Percentiles rank a stretch among this genome's conserved stretches.
Evolutionary conservation across 2,113 vertebrate species (phyloP).

Genomic region (Alouatta palliata): DNA sequence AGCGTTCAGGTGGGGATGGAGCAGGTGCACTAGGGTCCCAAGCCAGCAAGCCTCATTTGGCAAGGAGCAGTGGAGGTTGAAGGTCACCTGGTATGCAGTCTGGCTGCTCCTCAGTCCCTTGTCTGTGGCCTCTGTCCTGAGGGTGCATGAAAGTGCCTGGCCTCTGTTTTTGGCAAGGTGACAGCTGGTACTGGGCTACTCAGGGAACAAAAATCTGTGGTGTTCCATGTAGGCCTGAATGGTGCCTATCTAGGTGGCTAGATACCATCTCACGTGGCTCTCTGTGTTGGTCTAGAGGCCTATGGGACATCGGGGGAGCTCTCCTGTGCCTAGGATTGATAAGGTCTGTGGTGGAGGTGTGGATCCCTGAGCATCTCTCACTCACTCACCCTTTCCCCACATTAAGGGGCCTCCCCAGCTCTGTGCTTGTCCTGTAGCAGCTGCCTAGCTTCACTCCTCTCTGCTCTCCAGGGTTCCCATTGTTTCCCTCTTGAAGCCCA

Average conservation of each 20-base stretch:
- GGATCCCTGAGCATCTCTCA: not conserved
- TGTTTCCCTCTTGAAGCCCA: not conserved
- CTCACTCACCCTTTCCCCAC: not conserved
- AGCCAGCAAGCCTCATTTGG: not conserved
- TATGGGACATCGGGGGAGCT: not conserved
- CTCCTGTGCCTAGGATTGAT: not conserved
- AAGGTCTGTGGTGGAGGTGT: not conserved
- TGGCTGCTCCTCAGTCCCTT: not conserved
- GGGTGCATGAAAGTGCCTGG: not conserved
- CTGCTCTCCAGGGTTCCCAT: not conserved
- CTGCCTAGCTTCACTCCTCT: not conserved
- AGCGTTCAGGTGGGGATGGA: not conserved
- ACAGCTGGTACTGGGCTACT: not conserved
- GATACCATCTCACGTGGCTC: not conserved
- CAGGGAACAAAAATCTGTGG: not conserved
- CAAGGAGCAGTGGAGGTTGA: not conserved
- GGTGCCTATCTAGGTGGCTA: not conserved
- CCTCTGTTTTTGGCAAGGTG: not conserved
- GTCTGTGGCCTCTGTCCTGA: not conserved
- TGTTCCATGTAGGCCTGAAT: not conserved
- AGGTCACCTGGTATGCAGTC: not conserved
- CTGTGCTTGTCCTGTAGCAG: not conserved
- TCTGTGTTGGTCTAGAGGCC: not conserved
- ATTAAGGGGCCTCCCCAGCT: not conserved
- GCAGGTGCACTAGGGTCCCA: not conserved